Conservation (phyloP, 2,797 vertebrate genomes). For the Chaetodon trifasciatus region DNA sequence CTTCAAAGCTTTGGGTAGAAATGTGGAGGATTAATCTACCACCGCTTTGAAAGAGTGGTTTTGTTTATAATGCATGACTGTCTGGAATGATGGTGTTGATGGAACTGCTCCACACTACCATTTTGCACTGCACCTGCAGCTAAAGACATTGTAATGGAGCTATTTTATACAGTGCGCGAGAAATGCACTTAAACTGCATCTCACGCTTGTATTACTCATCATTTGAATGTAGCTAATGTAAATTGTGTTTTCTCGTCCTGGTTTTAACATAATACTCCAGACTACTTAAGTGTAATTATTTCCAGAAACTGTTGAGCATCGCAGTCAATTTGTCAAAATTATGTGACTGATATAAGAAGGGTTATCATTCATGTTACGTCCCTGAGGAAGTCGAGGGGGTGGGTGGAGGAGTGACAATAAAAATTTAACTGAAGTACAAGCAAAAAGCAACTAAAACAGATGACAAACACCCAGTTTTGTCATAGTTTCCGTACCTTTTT, state of each 20-base stretch:
- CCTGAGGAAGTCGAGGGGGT: too few species aligned
- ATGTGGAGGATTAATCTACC: constrained; percentile 61
- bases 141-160: constrained; percentile 44
- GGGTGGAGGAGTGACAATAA: too few species aligned
- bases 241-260: constrained; percentile 11
- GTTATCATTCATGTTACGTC: not conserved
- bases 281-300: not conserved
- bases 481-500: too few species aligned
- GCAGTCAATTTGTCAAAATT: not conserved
- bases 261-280: constrained; percentile 17
- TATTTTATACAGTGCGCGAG: constrained; percentile 20
- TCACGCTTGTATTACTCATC: constrained; percentile 10
- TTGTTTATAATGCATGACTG: constrained; percentile 56
- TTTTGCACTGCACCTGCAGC: constrained; percentile 52
- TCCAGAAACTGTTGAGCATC: not conserved
- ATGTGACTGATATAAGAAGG: not conserved
- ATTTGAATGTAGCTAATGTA: constrained; percentile 25
- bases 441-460: too few species aligned
- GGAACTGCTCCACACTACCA: constrained; percentile 31
- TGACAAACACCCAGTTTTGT: too few species aligned
- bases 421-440: too few species aligned
- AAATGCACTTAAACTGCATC: constrained; percentile 38
- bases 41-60: constrained; percentile 35
- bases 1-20: constrained; percentile 61
- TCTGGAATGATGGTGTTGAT: constrained; percentile 60